Evolutionary conservation across 2,888 invertebrate genomes (phyloP).

Genomic region (Eupsilia transversa): DNA sequence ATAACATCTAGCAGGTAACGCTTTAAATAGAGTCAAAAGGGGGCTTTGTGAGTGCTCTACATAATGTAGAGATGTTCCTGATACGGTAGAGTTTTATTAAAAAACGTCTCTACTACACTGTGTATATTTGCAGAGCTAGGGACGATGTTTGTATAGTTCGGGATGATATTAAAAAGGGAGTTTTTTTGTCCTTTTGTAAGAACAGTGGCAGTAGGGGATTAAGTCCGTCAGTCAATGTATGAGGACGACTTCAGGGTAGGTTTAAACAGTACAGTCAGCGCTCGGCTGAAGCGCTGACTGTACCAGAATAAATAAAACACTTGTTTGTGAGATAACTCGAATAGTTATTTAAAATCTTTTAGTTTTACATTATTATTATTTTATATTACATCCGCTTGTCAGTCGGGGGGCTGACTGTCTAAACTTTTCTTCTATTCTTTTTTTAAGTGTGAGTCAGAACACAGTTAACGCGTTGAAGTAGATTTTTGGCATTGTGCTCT

Average conservation of each 20-base stretch:
- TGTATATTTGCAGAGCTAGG: constrained; percentile 39
- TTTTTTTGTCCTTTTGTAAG: constrained; percentile 24
- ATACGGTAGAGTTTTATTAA: constrained; percentile 57
- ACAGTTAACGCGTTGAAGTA: no score
- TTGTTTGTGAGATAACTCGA: no score
- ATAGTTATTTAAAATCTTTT: no score
- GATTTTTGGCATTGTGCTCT: no score
- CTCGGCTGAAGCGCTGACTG: no score
- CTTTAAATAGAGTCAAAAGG: constrained; percentile 64
- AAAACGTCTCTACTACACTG: constrained; percentile 47
- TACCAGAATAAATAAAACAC: no score
- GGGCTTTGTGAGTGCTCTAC: constrained; percentile 52
- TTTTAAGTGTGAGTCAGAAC: no score
- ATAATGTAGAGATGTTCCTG: constrained; percentile 53
- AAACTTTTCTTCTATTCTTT: no score
- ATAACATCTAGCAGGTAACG: constrained; percentile 59
- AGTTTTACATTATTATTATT: no score
- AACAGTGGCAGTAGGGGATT: not conserved
- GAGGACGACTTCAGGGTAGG: not conserved
- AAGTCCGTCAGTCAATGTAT: not conserved
- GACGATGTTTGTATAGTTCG: constrained; percentile 36
- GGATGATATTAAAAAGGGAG: constrained; percentile 36
- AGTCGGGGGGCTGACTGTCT: no score
- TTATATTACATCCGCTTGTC: no score
- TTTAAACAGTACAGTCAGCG: not conserved